Evolutionary conservation across 2,797 vertebrate genomes (phyloP), one percentile per base, ranked within the genome.

Genomic region (Rhyacichthys aspro): DNA sequence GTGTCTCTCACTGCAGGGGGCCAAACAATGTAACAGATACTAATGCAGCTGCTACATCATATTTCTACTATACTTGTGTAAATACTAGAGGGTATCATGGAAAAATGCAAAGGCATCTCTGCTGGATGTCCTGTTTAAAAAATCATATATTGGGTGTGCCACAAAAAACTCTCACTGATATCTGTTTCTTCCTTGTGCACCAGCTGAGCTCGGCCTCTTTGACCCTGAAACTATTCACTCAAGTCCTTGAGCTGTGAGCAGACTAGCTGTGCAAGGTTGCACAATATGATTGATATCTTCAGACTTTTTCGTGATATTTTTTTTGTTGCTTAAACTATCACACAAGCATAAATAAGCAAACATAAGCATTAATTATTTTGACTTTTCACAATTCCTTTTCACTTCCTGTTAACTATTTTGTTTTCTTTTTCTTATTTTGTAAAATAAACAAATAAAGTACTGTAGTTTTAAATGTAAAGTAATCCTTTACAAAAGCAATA

Each of bases 181-280:
- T 84, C 63, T 42, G 15, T 82, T 78, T 72, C 64, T 3, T 14
- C 54, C 9, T 9, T 37, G 59, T 28, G n/a, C 55, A 5, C 16
- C 74, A 69, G 55, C 72, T 75, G 72, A 76, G 70, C 42, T 55
- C 9, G 12, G 6, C 60, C 43, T 32, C 15, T 52, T 16, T 49
- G 57, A 68, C 61, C 49, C 60, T 34, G 36, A 50, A 18, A 15
- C 14, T 23, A 39, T 59, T 9, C 3, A 44, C 11, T 65, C 64
- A 18, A 16, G 15, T 44, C 8, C 47, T 44, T 19, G 37, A 53
- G 48, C 23, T 3, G 10, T 41, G 37, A n/a, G 17, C 4, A 5
- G 7, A 7, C 38, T 36, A 46, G n/a, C 7, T 3, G 38, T 37
- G 18, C 5, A 19, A 58, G 9, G 38, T 55, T 11, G 33, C 34